Conservation (phyloP, 2,113 vertebrate species). For the Sakesphorus luctuosus region DNA sequence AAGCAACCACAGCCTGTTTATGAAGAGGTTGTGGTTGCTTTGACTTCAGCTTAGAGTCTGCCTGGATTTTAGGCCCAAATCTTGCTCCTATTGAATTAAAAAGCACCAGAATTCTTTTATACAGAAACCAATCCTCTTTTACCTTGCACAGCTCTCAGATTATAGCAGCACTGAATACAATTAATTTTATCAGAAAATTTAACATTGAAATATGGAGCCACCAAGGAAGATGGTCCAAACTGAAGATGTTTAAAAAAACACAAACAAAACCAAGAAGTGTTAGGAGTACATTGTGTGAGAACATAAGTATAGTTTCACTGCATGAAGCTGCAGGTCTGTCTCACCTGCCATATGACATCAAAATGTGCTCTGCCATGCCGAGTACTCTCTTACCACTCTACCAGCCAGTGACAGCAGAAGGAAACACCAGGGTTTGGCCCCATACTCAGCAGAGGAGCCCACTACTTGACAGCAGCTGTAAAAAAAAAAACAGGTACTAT, state of each 20-base stretch:
- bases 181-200: background rate
- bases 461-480: background rate
- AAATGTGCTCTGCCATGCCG: background rate
- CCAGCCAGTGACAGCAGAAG: background rate
- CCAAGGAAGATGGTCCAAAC: background rate
- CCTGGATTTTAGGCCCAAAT: background rate
- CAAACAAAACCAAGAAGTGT: accelerated
- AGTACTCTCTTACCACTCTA: background rate
- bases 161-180: background rate
- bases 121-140: background rate
- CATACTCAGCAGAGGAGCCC: accelerated
- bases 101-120: background rate
- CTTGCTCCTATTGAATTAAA: background rate
- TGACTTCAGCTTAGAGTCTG: background rate
- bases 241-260: background rate
- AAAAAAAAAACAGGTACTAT: background rate
- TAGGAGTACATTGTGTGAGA: background rate
- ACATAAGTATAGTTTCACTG: background rate
- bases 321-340: background rate
- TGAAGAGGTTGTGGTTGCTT: background rate
- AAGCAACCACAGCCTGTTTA: background rate
- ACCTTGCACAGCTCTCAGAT: background rate
- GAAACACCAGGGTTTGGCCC: background rate
- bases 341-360: background rate
- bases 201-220: background rate